Conservation (phyloP, 2,888 invertebrate genomes). For the Strigamia transsilvanica region DNA sequence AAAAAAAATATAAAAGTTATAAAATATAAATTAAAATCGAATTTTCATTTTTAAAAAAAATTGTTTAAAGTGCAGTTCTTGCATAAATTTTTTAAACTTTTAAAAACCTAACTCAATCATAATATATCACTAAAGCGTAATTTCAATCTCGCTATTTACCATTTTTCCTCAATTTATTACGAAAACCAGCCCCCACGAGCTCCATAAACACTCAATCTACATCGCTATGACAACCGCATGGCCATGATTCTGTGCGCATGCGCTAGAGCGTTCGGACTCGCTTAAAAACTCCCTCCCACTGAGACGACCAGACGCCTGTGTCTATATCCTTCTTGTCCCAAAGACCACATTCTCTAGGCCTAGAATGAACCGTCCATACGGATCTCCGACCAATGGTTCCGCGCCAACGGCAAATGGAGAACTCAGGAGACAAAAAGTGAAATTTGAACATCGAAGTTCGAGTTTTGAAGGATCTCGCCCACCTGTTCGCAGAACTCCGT, state of each 20-base stretch:
- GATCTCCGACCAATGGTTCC: not conserved
- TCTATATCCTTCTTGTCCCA: not conserved
- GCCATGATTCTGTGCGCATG: conserved; percentile 1
- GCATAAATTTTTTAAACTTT: too few species aligned
- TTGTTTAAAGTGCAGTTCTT: too few species aligned
- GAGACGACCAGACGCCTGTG: conserved; percentile 15
- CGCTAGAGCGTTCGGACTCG: not conserved
- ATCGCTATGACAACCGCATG: conserved; percentile 28
- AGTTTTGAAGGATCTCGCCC: not conserved
- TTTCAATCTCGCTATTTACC: not conserved
- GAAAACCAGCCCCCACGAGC: not conserved
- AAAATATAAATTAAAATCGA: too few species aligned
- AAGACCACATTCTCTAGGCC: not conserved
- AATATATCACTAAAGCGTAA: not conserved
- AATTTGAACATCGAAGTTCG: conserved; percentile 18
- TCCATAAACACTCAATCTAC: not conserved
- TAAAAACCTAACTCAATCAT: not conserved
- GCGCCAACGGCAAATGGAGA: not conserved
- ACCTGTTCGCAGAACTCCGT: not conserved
- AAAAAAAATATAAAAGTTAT: too few species aligned
- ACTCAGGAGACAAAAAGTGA: not conserved
- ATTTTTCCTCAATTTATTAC: not conserved
- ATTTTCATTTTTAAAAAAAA: too few species aligned
- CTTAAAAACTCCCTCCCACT: conserved; percentile 9
- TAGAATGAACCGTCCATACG: conserved; percentile 24